Base-by-base conservation (phyloP, 2,888 invertebrate genomes). In the Hemaris fuciformis region DNA sequence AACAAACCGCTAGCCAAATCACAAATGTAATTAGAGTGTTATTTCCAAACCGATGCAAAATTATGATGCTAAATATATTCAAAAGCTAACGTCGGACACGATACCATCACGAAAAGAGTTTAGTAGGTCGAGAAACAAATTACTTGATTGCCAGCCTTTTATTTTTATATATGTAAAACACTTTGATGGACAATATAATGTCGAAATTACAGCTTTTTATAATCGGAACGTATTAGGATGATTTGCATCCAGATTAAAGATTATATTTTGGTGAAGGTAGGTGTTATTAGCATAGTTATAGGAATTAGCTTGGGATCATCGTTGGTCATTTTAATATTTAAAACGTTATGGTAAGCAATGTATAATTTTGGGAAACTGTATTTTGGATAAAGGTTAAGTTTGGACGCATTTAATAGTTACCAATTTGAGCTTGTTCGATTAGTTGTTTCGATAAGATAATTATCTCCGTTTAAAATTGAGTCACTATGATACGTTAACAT, bases 231-330 rank as follows among this genome's bases (percentile, higher is more conserved):
- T 87, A 90, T 91, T 91, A 91, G 89, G 84, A 88, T 89, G 90
- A 90, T 91, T 91, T 89, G 91, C 91, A 91, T 91, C 83, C 88
- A 91, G 89, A 91, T 91, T 91, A 91, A 91, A 90, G 87, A 91
- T 91, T 90, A 91, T 91, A 89, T 90, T 91, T 91, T 88, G 85
- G 83, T 82, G 80, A 81, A 87, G 88, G 87, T 89, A 87, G 87
- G 87, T 86, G 89, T 87, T 87, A 91, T 91, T 91, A 91, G 86
- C 89, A 88, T 90, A 91, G 91, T 91, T 90, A 91, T 89, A 88
- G 79, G 90, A 85, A 91, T 91, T 90, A 90, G 78, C 81, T 82
- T 73, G 84, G 83, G 80, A 85, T 90, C 87, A 87, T 88, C 84
- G 75, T 74, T 84, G 86, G 83, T 88, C 88, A 85, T 89, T 88